Percentiles rank a stretch among this genome's conserved stretches.
Evolutionary conservation across 2,888 invertebrate species (phyloP).

Genomic region (Nudaria mundana): DNA sequence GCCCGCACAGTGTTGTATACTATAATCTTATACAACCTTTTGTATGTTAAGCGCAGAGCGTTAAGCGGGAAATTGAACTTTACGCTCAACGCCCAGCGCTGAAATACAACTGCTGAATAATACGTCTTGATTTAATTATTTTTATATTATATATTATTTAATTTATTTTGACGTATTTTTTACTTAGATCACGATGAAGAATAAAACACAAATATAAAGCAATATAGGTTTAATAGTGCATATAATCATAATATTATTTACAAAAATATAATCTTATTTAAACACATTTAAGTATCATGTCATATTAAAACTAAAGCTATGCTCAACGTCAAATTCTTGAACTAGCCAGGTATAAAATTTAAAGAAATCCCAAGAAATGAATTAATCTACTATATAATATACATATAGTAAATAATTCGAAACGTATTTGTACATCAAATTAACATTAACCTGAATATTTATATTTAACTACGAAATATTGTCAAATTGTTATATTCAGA

Average conservation of each 20-base stretch:
- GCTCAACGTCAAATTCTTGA: not conserved
- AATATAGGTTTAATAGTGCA: slow-evolving; percentile 28
- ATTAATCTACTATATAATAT: not conserved
- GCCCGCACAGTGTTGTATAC: no score
- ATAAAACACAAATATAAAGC: slow-evolving; percentile 49
- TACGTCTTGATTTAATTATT: no score
- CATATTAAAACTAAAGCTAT: slow-evolving; percentile 19
- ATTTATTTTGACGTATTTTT: no score
- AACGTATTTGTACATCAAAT: not conserved
- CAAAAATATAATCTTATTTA: slow-evolving; percentile 28
- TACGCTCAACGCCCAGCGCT: no score
- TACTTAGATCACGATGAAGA: no score
- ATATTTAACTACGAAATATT: not conserved
- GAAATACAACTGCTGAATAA: no score
- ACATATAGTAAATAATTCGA: not conserved
- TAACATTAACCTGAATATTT: not conserved
- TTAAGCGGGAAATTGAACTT: no score
- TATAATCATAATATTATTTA: slow-evolving; percentile 52
- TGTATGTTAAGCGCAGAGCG: no score
- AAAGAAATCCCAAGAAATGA: not conserved
- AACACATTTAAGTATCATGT: slow-evolving; percentile 37
- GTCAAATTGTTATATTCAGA: not conserved
- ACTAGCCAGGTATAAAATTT: not conserved
- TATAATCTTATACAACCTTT: no score
- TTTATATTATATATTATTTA: no score